phyloP scores from a whole-genome alignment of 2,888 invertebrate genomes.

The Mimumesa dahlbomi region DNA sequence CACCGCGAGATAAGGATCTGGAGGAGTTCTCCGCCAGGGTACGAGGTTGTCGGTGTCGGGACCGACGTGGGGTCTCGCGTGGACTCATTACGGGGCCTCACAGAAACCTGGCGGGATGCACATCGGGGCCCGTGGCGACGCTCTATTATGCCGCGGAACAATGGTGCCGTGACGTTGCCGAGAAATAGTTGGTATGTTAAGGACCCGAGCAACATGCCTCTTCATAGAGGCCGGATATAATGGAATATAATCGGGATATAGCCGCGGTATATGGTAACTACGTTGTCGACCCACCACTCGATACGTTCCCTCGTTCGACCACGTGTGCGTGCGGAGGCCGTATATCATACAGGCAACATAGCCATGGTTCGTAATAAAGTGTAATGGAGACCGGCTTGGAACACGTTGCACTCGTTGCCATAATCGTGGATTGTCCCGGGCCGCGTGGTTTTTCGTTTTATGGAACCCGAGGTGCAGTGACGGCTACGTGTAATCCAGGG shows the following conservation, averaged over 20 bases:
- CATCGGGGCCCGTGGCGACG: constrained; percentile 35
- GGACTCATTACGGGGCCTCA: constrained; percentile 50
- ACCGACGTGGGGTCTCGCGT: constrained; percentile 53
- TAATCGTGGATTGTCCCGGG: neutral
- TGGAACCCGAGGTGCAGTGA: no score
- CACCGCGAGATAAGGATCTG: constrained; percentile 61
- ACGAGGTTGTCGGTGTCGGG: constrained; percentile 49
- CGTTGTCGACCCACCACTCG: constrained; percentile 31
- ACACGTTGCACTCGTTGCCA: neutral
- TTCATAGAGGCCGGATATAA: constrained; percentile 39
- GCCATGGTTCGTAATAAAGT: neutral
- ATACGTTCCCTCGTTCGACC: constrained; percentile 13
- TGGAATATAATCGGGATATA: constrained; percentile 49
- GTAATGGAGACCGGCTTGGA: neutral
- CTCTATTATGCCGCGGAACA: constrained; percentile 53
- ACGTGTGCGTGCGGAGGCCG: neutral
- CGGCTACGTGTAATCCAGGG: neutral
- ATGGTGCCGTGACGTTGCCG: constrained; percentile 46
- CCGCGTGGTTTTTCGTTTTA: neutral
- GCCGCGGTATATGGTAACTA: constrained; percentile 21
- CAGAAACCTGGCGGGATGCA: constrained; percentile 43
- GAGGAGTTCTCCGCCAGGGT: constrained; percentile 41
- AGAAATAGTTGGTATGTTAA: constrained; percentile 47
- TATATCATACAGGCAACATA: constrained; percentile 5
- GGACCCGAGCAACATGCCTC: constrained; percentile 43